phyloP scores from a whole-genome alignment of 2,113 vertebrate genomes.

The Benitochromis conjunctus region DNA sequence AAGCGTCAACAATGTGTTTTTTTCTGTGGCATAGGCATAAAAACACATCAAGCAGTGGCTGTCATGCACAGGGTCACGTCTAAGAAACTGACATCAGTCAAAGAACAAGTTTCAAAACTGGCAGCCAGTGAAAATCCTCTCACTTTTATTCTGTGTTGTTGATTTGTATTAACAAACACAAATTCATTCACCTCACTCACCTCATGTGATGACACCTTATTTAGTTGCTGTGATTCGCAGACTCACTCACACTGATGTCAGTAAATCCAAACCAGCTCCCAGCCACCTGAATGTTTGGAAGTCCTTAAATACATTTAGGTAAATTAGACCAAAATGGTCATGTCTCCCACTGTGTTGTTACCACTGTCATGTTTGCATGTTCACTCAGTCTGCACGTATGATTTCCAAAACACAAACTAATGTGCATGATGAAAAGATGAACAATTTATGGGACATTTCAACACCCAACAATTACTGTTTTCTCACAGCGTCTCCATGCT shows the following conservation, averaged over 20 bases:
- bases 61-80: background rate
- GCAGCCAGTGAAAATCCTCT: background rate
- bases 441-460: background rate
- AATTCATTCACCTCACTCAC: background rate
- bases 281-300: background rate
- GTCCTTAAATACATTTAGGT: background rate
- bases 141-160: background rate
- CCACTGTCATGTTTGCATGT: background rate
- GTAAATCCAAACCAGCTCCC: background rate
- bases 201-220: background rate
- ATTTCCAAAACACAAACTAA: background rate
- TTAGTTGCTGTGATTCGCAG: background rate
- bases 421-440: background rate
- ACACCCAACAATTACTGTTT: background rate
- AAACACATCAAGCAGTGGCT: accelerated
- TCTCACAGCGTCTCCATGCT: background rate
- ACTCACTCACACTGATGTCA: background rate
- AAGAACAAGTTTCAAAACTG: background rate
- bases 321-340: background rate
- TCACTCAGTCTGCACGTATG: background rate
- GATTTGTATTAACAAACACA: background rate
- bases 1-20: background rate
- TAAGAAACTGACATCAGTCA: background rate
- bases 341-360: background rate
- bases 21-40: accelerated